Percentiles rank a stretch among this genome's conserved stretches.
Conservation (phyloP, 2,113 vertebrate species). For the Nothocercus nigrocapillus region DNA sequence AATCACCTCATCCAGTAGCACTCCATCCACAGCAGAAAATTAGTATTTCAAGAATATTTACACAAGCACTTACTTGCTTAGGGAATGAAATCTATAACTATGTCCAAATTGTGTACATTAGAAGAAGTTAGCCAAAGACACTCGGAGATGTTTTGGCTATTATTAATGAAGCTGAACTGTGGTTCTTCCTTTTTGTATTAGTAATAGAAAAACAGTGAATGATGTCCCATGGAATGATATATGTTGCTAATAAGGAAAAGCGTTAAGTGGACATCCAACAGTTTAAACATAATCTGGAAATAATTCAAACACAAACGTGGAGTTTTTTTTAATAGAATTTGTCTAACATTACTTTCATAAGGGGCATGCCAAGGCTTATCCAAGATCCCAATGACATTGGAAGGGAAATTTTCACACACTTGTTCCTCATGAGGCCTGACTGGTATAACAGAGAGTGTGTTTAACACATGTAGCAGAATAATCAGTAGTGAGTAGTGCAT, state of each 20-base stretch:
- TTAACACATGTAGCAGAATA: background rate
- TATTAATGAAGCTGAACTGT: background rate
- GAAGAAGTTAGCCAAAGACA: background rate
- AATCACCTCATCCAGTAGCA: background rate
- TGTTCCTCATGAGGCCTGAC: background rate
- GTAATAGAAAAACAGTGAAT: background rate
- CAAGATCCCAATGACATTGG: background rate
- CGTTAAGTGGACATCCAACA: background rate
- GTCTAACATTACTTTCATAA: background rate
- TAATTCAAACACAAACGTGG: background rate
- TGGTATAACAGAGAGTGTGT: background rate
- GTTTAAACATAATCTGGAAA: background rate
- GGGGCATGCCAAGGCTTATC: background rate
- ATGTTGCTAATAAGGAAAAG: background rate
- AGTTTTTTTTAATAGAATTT: background rate
- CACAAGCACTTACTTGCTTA: background rate
- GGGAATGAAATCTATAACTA: background rate
- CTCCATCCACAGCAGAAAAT: background rate
- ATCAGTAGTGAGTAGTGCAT: background rate
- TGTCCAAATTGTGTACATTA: background rate
- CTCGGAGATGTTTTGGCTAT: background rate
- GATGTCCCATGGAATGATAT: background rate
- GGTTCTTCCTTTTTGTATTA: background rate
- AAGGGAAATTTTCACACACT: background rate
- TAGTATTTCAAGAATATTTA: background rate